Percentiles rank a stretch among this genome's conserved stretches.
Evolutionary conservation across 2,113 vertebrate genomes (phyloP).

Genomic region (Cephalopterus ornatus): DNA sequence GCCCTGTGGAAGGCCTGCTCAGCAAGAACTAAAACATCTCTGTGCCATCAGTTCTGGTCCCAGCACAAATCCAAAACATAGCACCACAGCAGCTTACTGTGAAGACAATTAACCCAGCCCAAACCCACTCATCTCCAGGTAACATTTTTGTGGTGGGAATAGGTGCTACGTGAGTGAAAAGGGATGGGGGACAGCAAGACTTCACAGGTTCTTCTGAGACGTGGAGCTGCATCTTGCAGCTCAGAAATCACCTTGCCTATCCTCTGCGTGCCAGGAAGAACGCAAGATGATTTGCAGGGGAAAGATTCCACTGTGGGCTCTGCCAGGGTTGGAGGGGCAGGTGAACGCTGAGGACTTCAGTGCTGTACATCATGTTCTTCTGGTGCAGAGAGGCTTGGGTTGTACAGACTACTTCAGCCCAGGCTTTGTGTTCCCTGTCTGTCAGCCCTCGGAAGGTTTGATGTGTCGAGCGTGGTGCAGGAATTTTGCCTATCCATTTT

Average conservation of each 20-base stretch:
- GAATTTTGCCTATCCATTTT: not conserved
- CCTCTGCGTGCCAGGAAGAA: not conserved
- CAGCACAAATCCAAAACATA: not conserved
- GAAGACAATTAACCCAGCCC: not conserved
- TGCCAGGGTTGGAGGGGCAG: not conserved
- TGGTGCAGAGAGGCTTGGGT: not conserved
- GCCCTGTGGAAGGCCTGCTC: not conserved
- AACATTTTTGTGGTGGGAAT: not conserved
- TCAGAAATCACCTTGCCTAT: not conserved
- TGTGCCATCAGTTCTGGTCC: not conserved
- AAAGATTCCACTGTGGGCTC: not conserved
- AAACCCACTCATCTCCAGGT: not conserved
- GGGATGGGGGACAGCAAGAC: not conserved
- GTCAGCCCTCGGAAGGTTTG: not conserved
- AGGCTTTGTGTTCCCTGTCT: not conserved
- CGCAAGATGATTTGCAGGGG: not conserved
- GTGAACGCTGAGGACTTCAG: not conserved
- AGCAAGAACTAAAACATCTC: not conserved
- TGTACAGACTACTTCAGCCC: not conserved
- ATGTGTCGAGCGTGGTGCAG: not conserved
- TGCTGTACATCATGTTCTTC: not conserved
- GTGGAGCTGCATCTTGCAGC: not conserved
- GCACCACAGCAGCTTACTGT: fast-evolving
- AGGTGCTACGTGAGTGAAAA: not conserved
- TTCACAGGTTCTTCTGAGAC: not conserved